Evolutionary conservation across 2,888 invertebrate genomes (phyloP).

Genomic region (Biston betularia): DNA sequence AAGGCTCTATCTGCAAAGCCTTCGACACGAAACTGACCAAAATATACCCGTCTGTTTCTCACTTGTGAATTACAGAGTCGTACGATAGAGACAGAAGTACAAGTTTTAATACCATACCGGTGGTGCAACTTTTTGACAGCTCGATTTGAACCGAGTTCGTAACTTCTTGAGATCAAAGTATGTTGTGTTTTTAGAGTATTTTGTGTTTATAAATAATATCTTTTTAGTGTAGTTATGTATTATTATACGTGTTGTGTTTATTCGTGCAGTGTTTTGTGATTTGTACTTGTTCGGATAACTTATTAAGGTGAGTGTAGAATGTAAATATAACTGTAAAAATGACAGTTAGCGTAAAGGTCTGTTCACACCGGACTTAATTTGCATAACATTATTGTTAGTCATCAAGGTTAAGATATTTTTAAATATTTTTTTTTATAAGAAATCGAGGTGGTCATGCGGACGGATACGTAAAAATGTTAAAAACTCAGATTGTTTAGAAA

Average conservation of each 20-base stretch:
- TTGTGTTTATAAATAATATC: conserved; percentile 51
- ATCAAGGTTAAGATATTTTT: conserved; percentile 65
- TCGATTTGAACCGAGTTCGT: conserved; percentile 71
- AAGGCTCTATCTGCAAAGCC: conserved; percentile 80
- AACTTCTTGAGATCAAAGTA: conserved; percentile 62
- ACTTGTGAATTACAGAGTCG: conserved; percentile 26
- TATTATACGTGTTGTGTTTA: conserved; percentile 41
- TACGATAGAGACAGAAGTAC: conserved; percentile 55
- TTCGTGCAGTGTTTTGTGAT: conserved; percentile 25
- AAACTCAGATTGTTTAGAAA: background rate
- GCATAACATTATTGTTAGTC: conserved; percentile 66
- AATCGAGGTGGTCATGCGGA: background rate
- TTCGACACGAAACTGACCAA: conserved; percentile 39
- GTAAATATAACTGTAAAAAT: conserved; percentile 31
- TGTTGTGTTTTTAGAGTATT: conserved; percentile 61
- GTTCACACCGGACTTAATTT: conserved; percentile 72
- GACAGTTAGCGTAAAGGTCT: conserved; percentile 58
- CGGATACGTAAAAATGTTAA: background rate
- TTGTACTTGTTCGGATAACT: conserved; percentile 32
- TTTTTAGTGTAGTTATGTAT: conserved; percentile 51
- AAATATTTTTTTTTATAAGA: conserved; percentile 25
- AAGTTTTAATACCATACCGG: conserved; percentile 71
- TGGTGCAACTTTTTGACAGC: conserved; percentile 85
- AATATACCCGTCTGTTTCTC: conserved; percentile 54
- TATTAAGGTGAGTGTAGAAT: conserved; percentile 38